Evolutionary conservation across 2,797 vertebrate species (phyloP), one percentile per base, ranked within the genome.

Genomic region (Acanthurus tractus): DNA sequence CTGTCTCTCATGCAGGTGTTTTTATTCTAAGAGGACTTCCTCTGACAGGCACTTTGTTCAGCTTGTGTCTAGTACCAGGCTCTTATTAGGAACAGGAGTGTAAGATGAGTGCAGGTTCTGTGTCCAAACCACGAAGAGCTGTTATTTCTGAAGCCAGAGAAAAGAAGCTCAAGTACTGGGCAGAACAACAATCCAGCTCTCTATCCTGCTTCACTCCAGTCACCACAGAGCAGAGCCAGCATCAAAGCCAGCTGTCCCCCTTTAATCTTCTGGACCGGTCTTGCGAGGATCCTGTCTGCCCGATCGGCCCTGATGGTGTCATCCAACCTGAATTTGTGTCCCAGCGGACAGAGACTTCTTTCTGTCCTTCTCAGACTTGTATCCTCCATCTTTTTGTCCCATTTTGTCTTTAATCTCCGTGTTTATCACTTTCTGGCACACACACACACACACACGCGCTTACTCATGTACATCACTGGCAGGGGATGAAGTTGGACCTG

Each of bases 211-310:
- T 56, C 68, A 58, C 71, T 80, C 42, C 58, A 38, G 45, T 63
- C 59, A 29, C 68, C 61, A 23, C 70, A 56, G 74, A 89, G 74
- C 63, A 57, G 64, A 59, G 61, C 52, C 82, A 42, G 75, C 80
- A 78, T 84, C 86, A 87, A 63, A 83, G 72, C 77, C 82, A 77
- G 73, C 73, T 76, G 79, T 71, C 73, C 76, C 18, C 46, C 84
- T 86, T 86, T 88, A 86, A 89, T 92, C 83, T 79, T 61, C 78
- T 81, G 74, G 74, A 68, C 63, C 11, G 8, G 57, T 70, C 67
- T 84, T 70, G 54, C 15, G n/a, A 82, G 63, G 76, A 76, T 82
- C 71, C 74, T 52, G 62, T 55, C 78, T 63, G 81, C 58, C 61
- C 36, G 71, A 62, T 66, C 23, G 7, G 40, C 23, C 23, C 69